Evolutionary conservation across 2,797 vertebrate species (phyloP).

Genomic region (Microctenopoma lineatum): DNA sequence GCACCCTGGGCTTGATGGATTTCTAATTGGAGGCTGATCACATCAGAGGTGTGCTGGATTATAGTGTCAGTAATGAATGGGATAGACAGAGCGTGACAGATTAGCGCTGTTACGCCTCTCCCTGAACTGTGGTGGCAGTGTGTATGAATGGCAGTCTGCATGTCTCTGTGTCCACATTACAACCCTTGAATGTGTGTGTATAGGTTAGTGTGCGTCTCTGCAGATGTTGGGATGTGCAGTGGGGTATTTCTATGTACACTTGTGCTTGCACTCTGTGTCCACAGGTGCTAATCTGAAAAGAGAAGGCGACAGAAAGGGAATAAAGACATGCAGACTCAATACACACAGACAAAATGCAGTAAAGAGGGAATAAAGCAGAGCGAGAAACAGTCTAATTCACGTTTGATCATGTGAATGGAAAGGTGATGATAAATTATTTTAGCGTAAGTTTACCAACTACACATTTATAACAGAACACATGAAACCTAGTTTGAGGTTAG

Average conservation of each 20-base stretch:
- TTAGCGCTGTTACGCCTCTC: constrained; percentile 69
- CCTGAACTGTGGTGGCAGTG: constrained; percentile 49
- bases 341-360: not conserved
- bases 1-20: constrained; percentile 79
- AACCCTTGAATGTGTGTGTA: constrained; percentile 9
- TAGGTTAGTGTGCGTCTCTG: not conserved
- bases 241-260: not conserved
- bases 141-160: constrained; percentile 34
- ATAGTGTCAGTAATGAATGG: constrained; percentile 76
- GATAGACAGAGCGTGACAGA: constrained; percentile 74
- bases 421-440: no score
- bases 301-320: constrained; percentile 26
- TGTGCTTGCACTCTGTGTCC: not conserved
- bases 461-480: no score
- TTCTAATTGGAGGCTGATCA: constrained; percentile 83
- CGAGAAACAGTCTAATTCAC: no score
- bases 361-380: not conserved
- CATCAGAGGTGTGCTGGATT: constrained; percentile 79
- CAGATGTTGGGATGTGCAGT: not conserved
- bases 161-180: constrained; percentile 27
- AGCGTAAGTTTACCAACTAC: no score
- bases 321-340: not conserved
- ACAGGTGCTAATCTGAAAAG: constrained; percentile 21
- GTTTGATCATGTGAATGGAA: no score
- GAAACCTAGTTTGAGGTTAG: no score